Percentiles rank a stretch among this genome's conserved stretches.
Evolutionary conservation across 2,797 vertebrate genomes (phyloP).

Genomic region (Ptychadena robeensis): DNA sequence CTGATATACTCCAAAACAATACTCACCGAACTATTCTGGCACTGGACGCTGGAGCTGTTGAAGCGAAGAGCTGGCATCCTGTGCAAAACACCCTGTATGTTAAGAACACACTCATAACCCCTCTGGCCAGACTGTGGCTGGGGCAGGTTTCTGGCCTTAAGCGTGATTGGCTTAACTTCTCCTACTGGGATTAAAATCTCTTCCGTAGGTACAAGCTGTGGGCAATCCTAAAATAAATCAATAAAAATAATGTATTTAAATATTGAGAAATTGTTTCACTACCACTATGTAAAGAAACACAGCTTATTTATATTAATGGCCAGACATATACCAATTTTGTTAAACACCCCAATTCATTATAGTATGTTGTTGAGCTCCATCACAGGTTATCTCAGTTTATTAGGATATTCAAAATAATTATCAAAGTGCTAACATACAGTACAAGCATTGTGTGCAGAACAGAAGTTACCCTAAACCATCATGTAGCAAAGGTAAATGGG

Average conservation of each 20-base stretch:
- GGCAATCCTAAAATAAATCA: slow-evolving; percentile 88
- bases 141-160: slow-evolving; percentile 93
- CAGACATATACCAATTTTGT: no score
- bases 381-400: no score
- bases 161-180: slow-evolving; percentile 94
- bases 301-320: no score
- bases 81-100: slow-evolving; percentile 89
- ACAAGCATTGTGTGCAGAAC: no score
- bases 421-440: no score
- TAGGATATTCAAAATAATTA: no score
- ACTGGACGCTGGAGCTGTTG: slow-evolving; percentile 98
- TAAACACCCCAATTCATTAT: no score
- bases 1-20: background rate
- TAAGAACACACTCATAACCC: slow-evolving; percentile 94
- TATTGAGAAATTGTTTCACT: no score
- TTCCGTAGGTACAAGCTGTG: slow-evolving; percentile 91
- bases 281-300: no score
- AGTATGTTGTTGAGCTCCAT: no score
- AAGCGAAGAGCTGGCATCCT: slow-evolving; percentile 94
- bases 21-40: slow-evolving; percentile 97
- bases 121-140: slow-evolving; percentile 97
- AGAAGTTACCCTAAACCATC: no score
- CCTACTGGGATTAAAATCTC: slow-evolving; percentile 96
- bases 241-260: background rate
- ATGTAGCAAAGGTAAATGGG: no score